Conservation (phyloP, 53 echinoderm and acorn worm species). For the Luidia sarsii region DNA sequence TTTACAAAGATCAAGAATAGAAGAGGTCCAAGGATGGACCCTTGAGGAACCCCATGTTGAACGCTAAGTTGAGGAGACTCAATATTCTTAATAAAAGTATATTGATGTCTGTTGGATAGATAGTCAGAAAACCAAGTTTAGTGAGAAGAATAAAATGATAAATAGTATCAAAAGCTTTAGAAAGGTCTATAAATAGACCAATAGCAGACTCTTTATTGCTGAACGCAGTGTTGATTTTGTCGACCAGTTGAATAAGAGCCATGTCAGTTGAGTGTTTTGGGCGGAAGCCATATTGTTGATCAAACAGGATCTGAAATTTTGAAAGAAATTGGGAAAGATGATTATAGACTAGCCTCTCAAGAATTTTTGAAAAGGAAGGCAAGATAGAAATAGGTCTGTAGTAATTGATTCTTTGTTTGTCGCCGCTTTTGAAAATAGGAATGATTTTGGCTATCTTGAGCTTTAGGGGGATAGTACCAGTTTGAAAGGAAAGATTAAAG, state of each 20-base stretch:
- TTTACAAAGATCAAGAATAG: no score
- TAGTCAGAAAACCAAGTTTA: no score
- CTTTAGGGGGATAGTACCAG: not conserved
- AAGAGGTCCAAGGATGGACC: no score
- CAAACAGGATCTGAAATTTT: not conserved
- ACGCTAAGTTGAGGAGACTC: no score
- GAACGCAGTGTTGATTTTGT: slow-evolving; percentile 1
- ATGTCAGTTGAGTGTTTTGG: slow-evolving; percentile 2
- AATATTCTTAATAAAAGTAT: no score
- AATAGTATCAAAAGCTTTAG: slow-evolving; percentile 7
- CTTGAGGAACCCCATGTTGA: no score
- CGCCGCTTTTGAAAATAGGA: slow-evolving; percentile 14
- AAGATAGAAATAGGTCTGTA: slow-evolving; percentile 39
- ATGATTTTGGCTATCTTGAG: not conserved
- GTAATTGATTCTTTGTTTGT: not conserved
- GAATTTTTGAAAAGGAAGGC: slow-evolving; percentile 37
- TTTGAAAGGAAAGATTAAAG: slow-evolving; percentile 13
- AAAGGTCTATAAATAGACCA: not conserved
- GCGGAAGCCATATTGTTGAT: slow-evolving; percentile 27
- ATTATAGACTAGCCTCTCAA: slow-evolving; percentile 27
- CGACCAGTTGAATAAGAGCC: not conserved
- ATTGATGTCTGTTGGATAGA: no score
- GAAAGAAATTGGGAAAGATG: slow-evolving; percentile 1
- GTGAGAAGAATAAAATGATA: not conserved
- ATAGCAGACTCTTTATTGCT: not conserved